These are phyloP conservation scores for Drosophila quinaria DNA, from an alignment of 2,888 invertebrate genomes.

Conservation along the genomic window DNA sequence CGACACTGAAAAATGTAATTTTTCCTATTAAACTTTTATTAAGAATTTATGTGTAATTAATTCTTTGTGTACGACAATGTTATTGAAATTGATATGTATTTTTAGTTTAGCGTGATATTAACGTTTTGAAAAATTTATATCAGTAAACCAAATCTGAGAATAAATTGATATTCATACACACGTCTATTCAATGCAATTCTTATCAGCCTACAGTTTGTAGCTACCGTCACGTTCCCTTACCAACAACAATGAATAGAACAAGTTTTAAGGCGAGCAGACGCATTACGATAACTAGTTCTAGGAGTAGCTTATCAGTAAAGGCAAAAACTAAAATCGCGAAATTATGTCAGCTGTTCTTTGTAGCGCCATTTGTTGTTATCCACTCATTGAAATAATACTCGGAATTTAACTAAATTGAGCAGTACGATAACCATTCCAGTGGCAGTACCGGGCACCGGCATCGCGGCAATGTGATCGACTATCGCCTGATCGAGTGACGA, in stretches of 20 bases:
- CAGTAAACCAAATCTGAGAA: too few species aligned
- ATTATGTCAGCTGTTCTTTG: slow-evolving; percentile 45
- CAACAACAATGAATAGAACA: slow-evolving; percentile 9
- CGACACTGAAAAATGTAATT: too few species aligned
- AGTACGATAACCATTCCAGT: background rate
- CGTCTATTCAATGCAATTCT: slow-evolving; percentile 5
- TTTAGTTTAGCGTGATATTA: too few species aligned
- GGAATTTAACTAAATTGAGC: slow-evolving; percentile 24
- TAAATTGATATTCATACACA: background rate
- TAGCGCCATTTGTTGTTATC: slow-evolving; percentile 29
- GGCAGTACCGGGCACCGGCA: slow-evolving; percentile 46
- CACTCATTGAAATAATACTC: slow-evolving; percentile 7
- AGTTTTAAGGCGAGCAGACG: slow-evolving; percentile 2
- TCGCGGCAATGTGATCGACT: slow-evolving; percentile 39
- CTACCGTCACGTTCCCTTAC: slow-evolving; percentile 40
- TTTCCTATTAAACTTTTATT: too few species aligned
- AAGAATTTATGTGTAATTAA: too few species aligned
- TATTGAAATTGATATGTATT: background rate
- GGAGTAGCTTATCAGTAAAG: slow-evolving; percentile 42
- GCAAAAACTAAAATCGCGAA: slow-evolving; percentile 29
- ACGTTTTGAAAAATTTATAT: too few species aligned
- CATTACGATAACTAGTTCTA: slow-evolving; percentile 37
- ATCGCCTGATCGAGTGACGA: slow-evolving; percentile 50
- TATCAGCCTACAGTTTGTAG: slow-evolving; percentile 35
- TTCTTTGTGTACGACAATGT: too few species aligned